These are phyloP conservation scores for Paramisgurnus dabryanus DNA, from an alignment of 2,113 vertebrate genomes.

Conservation along the genomic window DNA sequence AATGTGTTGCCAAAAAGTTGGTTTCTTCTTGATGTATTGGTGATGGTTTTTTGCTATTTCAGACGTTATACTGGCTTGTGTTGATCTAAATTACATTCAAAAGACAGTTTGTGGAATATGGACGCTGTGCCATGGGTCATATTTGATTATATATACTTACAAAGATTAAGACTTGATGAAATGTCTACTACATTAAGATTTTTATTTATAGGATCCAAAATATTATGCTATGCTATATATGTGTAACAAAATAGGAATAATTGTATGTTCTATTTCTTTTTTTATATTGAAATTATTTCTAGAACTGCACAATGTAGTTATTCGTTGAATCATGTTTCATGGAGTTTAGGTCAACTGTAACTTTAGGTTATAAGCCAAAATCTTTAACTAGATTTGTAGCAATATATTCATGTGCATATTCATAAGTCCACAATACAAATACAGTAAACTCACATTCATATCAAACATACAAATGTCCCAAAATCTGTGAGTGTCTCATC, in stretches of 20 bases:
- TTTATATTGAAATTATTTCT: too few relatives aligned
- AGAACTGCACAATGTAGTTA: too few relatives aligned
- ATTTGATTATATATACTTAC: not conserved
- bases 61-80: not conserved
- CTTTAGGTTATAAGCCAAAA: not conserved
- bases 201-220: too few relatives aligned
- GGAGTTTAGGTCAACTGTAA: too few relatives aligned
- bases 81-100: not conserved
- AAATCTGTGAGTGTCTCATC: not conserved
- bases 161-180: not conserved
- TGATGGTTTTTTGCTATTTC: not conserved
- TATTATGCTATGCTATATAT: too few relatives aligned
- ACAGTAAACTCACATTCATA: not conserved
- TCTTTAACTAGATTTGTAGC: not conserved
- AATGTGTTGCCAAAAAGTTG: not conserved
- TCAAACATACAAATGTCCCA: too few relatives aligned
- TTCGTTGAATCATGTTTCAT: too few relatives aligned
- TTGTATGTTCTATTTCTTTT: too few relatives aligned
- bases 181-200: not conserved
- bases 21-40: constrained; percentile 9
- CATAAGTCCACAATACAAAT: too few relatives aligned
- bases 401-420: too few relatives aligned
- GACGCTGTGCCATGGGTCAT: not conserved
- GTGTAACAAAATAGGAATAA: too few relatives aligned
- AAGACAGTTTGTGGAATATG: not conserved